Evolutionary conservation across 2,797 vertebrate genomes (phyloP), one percentile per base, ranked within the genome.

Genomic region (Dryobates pubescens): DNA sequence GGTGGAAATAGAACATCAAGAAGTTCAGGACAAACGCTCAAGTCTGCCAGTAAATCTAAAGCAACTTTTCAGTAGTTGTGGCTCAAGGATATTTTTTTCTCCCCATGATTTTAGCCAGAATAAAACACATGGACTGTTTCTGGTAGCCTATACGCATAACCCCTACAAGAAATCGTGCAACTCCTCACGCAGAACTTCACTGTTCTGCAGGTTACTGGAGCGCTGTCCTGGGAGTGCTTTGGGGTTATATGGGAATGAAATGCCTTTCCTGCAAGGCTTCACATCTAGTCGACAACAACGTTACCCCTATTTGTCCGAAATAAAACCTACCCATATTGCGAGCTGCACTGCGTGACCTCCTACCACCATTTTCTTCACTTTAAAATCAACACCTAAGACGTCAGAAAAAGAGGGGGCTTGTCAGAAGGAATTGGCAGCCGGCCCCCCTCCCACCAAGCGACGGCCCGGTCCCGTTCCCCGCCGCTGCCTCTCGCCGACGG

Each of bases 281-380:
- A 1, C 24, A 7, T 11, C 43, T 3, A n/a, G 17, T 4, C 7
- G 2, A 26, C n/a, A 38, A 7, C 12, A 26, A 14, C 15, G 81
- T 92, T 51, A 51, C 22, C 23, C 30, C 93, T 17, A 4, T 1
- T 6, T 4, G 24, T 2, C 15, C 8, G 47, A 30, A 38, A 10
- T 17, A 27, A 10, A 14, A 86, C 92, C 32, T 95, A 97, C 96
- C 96, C 97, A 96, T 32, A 95, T 57, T 0, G 95, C 95, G 8
- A 96, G 92, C 63, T 93, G 96, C 0, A 96, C 83, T 0, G 70
- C 41, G 1, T 43, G 87, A 51, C 94, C 91, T 2, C 90, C 53
- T 8, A 92, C 26, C 57, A 86, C 49, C 81, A 92, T 74, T 0
- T 76, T 85, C 90, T 96, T 97, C 86, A 77, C 88, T 70, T 86